Base-by-base conservation (phyloP, 2,888 invertebrate genomes). In the Eristalis intricaria region DNA sequence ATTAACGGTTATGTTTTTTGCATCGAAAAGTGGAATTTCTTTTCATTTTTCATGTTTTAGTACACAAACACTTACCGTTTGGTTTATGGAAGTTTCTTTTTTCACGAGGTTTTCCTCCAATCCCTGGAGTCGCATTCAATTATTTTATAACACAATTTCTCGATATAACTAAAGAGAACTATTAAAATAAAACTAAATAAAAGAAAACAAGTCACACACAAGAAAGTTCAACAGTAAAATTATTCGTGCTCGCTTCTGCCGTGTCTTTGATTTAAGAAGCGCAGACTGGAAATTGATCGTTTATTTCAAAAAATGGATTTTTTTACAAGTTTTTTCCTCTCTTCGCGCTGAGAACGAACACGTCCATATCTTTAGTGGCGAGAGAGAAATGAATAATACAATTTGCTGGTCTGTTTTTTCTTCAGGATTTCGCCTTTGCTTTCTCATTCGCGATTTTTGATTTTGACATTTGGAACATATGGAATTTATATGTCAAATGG, bases 271-370 rank as follows among this genome's bases (percentile, higher is more conserved):
- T 66, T 87, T 63, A 71, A 80, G 35, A 58, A 84, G 73, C 75
- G 87, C 69, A 87, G 75, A 84, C 87, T 87, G 87, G 87, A 87
- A 87, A 87, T 84, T 87, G 80, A 80, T 87, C 87, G 87, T 87
- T 87, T 84, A 84, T 84, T 87, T 87, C 68, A 84, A 87, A 78
- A 84, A 84, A 68, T 80, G 84, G 75, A 71, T 84, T 84, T 84
- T 84, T 84, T 73, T 63, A 75, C 68, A 75, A 74, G 38, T 83
- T 75, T 74, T 56, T 78, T 71, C 65, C 66, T 79, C 78, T 79
- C 70, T 50, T 50, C 29, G 71, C 79, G 29, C 22, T 74, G 78
- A 75, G 86, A 87, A 79, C 70, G 64, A 66, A 78, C 65, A 78
- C 78, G 79, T 63, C 60, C 75, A 87, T 79, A 79, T 87, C 83